Conservation (phyloP, 1,140 invertebrate genomes). For the Lineus longissimus region DNA sequence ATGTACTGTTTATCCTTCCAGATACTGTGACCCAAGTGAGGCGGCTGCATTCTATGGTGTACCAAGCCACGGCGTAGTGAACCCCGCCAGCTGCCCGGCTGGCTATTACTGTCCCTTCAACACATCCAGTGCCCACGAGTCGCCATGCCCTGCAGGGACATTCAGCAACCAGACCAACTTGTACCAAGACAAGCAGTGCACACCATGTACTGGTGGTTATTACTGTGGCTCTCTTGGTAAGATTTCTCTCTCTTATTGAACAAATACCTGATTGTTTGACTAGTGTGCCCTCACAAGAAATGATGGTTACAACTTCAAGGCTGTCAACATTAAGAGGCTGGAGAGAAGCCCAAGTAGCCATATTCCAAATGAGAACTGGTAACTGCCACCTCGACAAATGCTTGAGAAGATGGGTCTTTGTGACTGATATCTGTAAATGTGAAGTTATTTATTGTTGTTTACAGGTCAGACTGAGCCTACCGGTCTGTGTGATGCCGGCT, state of each 20-base stretch:
- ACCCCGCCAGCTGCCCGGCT: conserved; percentile 37
- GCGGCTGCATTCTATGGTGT: conserved; percentile 27
- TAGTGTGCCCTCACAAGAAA: too few species aligned
- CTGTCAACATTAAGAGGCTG: too few species aligned
- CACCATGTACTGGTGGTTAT: conserved; percentile 33
- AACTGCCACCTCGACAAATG: too few species aligned
- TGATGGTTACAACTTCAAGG: too few species aligned
- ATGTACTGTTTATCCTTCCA: too few species aligned
- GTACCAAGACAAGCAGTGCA: conserved; percentile 31
- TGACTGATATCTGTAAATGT: too few species aligned
- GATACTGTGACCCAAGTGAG: conserved; percentile 48
- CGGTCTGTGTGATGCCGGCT: conserved; percentile 37
- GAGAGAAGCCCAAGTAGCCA: too few species aligned
- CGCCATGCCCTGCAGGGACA: conserved; percentile 40
- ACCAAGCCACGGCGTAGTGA: conserved; percentile 37
- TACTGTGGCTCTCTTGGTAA: conserved; percentile 38
- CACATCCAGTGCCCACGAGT: conserved; percentile 29
- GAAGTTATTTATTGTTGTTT: conserved; percentile 3
- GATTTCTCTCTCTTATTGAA: neutral
- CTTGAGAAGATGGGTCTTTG: too few species aligned
- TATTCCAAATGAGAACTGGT: too few species aligned
- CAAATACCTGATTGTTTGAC: neutral
- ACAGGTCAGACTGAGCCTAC: conserved; percentile 38
- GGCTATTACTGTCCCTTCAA: conserved; percentile 42
- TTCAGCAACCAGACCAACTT: conserved; percentile 41